phyloP scores from a whole-genome alignment of 2,797 vertebrate genomes.

The Oreochromis grahami region DNA sequence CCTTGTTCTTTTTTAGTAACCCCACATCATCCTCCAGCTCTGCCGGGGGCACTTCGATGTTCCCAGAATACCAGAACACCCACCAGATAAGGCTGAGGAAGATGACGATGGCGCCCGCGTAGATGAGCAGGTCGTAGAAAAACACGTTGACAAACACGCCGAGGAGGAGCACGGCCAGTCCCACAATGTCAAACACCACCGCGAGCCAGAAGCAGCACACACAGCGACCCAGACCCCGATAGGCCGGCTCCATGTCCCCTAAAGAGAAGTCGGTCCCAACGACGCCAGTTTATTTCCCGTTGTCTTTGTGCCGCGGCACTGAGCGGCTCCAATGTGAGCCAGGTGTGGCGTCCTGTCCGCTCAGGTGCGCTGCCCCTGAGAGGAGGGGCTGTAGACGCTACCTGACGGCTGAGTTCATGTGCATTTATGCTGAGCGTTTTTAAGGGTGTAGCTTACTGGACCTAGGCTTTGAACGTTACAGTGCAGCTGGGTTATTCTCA shows the following conservation, averaged over 20 bases:
- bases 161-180: conserved; percentile 76
- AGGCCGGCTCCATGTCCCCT: conserved; percentile 55
- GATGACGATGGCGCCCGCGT: conserved; percentile 86
- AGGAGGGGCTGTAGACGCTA: conserved; percentile 13
- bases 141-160: conserved; percentile 81
- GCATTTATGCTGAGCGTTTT: background rate
- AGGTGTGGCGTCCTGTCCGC: conserved; percentile 41
- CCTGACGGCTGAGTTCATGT: background rate
- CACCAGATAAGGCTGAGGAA: conserved; percentile 93
- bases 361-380: background rate
- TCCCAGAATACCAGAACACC: conserved; percentile 94
- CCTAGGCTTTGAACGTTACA: background rate
- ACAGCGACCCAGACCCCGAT: conserved; percentile 81
- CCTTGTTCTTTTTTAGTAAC: conserved; percentile 58
- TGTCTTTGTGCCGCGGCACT: background rate
- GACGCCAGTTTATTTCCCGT: background rate
- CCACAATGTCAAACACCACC: conserved; percentile 82
- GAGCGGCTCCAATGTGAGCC: conserved; percentile 23
- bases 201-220: conserved; percentile 86
- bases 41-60: conserved; percentile 83
- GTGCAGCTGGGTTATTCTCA: background rate
- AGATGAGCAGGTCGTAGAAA: conserved; percentile 90
- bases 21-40: conserved; percentile 81
- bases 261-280: background rate
- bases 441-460: background rate